phyloP scores from a whole-genome alignment of 2,888 invertebrate genomes.

The Drosophila borealis region DNA sequence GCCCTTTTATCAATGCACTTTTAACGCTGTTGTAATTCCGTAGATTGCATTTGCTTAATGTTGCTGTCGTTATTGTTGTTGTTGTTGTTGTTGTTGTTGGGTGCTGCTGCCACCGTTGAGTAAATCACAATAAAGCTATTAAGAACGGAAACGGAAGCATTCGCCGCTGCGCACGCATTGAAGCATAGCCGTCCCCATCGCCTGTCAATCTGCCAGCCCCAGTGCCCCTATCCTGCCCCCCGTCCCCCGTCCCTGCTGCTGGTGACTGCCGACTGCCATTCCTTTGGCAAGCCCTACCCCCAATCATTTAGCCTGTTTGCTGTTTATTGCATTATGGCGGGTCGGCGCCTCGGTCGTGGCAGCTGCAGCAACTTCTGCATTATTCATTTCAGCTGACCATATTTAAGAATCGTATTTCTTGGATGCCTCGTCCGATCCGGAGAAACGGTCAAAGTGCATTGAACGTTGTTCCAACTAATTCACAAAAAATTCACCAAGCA shows the following conservation, averaged over 20 bases:
- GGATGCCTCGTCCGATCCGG: constrained; percentile 14
- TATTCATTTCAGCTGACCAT: constrained; percentile 53
- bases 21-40: constrained; percentile 79
- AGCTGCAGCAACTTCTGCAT: constrained; percentile 43
- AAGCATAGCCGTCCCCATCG: constrained; percentile 75
- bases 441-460: constrained; percentile 57
- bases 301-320: constrained; percentile 25
- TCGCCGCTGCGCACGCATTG: constrained; percentile 82
- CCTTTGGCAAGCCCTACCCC: constrained; percentile 2
- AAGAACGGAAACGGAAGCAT: constrained; percentile 83
- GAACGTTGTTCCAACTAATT: constrained; percentile 31
- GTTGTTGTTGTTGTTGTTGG: constrained; percentile 15
- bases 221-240: neutral
- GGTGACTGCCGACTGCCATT: too few relatives aligned
- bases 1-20: constrained; percentile 66
- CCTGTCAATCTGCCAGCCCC: constrained; percentile 55
- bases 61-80: constrained; percentile 25
- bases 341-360: neutral
- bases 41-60: constrained; percentile 68
- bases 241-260: neutral
- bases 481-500: constrained; percentile 19
- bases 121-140: constrained; percentile 82
- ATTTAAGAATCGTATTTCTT: constrained; percentile 37
- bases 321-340: constrained; percentile 57
- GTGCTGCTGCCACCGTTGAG: constrained; percentile 61